Percentiles rank a stretch among this genome's conserved stretches.
Conservation (phyloP, 2,113 vertebrate species). For the Saccopteryx bilineata region DNA sequence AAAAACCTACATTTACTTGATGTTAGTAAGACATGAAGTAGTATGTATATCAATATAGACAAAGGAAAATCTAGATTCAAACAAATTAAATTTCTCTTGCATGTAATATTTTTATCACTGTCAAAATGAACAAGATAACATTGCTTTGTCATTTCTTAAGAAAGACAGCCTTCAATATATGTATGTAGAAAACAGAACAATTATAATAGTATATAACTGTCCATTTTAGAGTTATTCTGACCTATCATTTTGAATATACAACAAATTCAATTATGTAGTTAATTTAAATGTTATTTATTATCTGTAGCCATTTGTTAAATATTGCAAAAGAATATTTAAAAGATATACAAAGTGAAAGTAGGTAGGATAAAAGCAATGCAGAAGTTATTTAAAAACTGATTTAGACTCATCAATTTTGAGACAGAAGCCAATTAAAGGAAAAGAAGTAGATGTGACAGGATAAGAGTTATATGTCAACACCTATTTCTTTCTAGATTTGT, state of each 20-base stretch:
- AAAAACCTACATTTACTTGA: constrained; percentile 2
- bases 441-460: constrained; percentile 57
- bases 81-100: neutral
- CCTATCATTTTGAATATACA: neutral
- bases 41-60: neutral
- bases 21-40: neutral
- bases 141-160: neutral
- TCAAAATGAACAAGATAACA: neutral
- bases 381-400: constrained; percentile 62
- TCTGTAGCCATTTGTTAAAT: neutral
- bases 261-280: constrained; percentile 18
- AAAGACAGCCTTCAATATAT: neutral
- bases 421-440: constrained; percentile 72
- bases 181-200: neutral
- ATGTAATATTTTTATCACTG: neutral
- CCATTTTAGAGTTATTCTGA: neutral
- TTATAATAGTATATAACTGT: neutral
- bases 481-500: constrained; percentile 70
- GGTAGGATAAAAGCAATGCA: neutral
- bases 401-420: constrained; percentile 62
- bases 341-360: neutral
- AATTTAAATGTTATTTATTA: constrained; percentile 40
- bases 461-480: neutral
- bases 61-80: neutral
- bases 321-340: neutral